These are phyloP conservation scores for Sycophila sp. DNA, from an alignment of 1,140 invertebrate genomes.

Conservation along the genomic window DNA sequence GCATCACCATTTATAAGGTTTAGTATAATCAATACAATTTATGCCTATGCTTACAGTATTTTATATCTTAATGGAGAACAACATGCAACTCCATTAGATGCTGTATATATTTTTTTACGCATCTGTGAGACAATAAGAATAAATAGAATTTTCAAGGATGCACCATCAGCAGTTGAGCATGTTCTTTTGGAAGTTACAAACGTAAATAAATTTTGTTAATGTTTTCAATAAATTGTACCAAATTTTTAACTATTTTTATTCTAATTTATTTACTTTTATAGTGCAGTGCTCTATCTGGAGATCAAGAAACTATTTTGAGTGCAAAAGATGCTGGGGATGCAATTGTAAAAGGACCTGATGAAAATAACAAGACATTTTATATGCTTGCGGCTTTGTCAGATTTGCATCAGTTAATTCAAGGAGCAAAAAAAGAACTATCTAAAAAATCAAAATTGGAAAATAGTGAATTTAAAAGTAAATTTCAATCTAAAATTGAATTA, in stretches of 20 bases:
- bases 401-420: slow-evolving; percentile 67
- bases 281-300: slow-evolving; percentile 57
- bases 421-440: slow-evolving; percentile 59
- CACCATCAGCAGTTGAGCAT: slow-evolving; percentile 70
- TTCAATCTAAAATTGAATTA: slow-evolving; percentile 63
- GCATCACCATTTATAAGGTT: slow-evolving; percentile 71
- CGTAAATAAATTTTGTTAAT: slow-evolving; percentile 56
- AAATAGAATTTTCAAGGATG: slow-evolving; percentile 72
- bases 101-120: slow-evolving; percentile 67
- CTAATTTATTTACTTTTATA: slow-evolving; percentile 53
- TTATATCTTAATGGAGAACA: slow-evolving; percentile 79
- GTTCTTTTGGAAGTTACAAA: slow-evolving; percentile 69
- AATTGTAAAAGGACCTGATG: slow-evolving; percentile 65
- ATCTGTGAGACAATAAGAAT: slow-evolving; percentile 71
- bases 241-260: slow-evolving; percentile 27
- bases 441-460: slow-evolving; percentile 49
- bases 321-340: slow-evolving; percentile 56
- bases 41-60: slow-evolving; percentile 73
- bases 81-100: slow-evolving; percentile 70
- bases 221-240: background rate
- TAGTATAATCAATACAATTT: slow-evolving; percentile 77
- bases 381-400: slow-evolving; percentile 71
- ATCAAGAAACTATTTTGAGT: slow-evolving; percentile 56
- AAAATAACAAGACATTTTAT: slow-evolving; percentile 62
- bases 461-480: slow-evolving; percentile 66